These are phyloP conservation scores for Pogonocichla stellata DNA, from an alignment of 2,113 vertebrate species.

Conservation along the genomic window DNA sequence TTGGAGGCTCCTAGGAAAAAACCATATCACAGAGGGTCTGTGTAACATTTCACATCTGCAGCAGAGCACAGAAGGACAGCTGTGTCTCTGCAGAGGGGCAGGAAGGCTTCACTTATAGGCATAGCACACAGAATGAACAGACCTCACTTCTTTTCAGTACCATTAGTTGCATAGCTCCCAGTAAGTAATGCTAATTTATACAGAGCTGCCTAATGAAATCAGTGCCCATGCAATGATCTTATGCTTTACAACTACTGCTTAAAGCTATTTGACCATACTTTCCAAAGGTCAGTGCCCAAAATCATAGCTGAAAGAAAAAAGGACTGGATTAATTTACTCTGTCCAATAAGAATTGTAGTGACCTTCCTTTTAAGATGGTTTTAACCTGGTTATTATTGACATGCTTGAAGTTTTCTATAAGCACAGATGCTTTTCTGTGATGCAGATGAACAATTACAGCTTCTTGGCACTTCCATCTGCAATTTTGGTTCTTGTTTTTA, in stretches of 20 bases:
- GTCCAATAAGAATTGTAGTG: not conserved
- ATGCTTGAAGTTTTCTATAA: not conserved
- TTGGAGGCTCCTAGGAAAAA: not conserved
- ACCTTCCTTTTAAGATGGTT: not conserved
- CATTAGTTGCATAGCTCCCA: not conserved
- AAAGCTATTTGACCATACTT: slow-evolving; percentile 29
- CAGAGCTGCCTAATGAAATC: slow-evolving; percentile 18
- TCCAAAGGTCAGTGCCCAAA: not conserved
- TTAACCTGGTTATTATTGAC: slow-evolving; percentile 16
- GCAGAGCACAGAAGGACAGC: not conserved
- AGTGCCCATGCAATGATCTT: not conserved
- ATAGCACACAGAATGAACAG: not conserved
- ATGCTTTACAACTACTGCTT: not conserved
- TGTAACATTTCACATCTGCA: not conserved
- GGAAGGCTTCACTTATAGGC: not conserved
- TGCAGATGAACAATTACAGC: not conserved
- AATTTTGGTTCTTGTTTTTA: not conserved
- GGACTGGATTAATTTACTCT: not conserved
- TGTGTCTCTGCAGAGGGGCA: not conserved
- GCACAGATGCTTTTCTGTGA: not conserved
- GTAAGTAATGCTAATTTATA: slow-evolving; percentile 38
- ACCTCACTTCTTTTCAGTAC: not conserved
- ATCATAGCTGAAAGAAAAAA: not conserved
- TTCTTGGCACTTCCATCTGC: not conserved
- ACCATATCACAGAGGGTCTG: not conserved